These are phyloP conservation scores for Phrynocephalus vlangalii DNA, from an alignment of 2,797 vertebrate genomes.

Conservation along the genomic window DNA sequence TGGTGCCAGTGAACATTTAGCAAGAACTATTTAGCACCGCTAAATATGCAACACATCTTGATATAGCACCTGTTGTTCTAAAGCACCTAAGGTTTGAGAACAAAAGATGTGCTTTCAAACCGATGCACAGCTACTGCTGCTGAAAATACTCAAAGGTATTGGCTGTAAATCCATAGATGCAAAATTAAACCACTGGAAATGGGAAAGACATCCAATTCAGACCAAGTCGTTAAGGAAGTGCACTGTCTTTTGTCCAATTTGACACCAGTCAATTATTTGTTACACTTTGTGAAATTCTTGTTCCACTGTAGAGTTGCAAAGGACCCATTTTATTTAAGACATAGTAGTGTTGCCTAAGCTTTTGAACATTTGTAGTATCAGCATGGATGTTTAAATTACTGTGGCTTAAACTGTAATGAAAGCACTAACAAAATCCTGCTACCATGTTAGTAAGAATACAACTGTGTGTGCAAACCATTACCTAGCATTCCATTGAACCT, in stretches of 20 bases:
- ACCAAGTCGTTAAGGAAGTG: conserved; percentile 58
- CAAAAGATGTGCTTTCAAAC: conserved; percentile 10
- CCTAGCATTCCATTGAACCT: conserved; percentile 80
- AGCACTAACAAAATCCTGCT: conserved; percentile 55
- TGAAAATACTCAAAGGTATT: conserved; percentile 11
- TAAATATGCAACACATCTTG: conserved; percentile 41
- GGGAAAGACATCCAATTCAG: background rate
- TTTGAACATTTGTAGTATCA: conserved; percentile 48
- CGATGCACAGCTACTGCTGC: background rate
- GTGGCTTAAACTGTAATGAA: conserved; percentile 46
- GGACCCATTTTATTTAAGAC: conserved; percentile 48
- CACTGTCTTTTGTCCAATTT: conserved; percentile 56
- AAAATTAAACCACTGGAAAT: background rate
- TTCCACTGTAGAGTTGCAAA: conserved; percentile 33
- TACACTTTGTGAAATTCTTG: conserved; percentile 49
- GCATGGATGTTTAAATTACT: conserved; percentile 36
- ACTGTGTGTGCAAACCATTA: conserved; percentile 67
- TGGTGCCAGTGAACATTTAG: background rate
- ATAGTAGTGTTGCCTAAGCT: conserved; percentile 21
- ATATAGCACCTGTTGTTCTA: conserved; percentile 35
- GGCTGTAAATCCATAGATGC: conserved; percentile 16
- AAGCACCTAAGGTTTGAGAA: background rate
- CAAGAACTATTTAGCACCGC: background rate
- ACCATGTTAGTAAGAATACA: conserved; percentile 62
- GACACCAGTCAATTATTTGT: conserved; percentile 53